Base-by-base conservation (phyloP, 2,888 invertebrate species). In the Spilosoma lubricipeda region DNA sequence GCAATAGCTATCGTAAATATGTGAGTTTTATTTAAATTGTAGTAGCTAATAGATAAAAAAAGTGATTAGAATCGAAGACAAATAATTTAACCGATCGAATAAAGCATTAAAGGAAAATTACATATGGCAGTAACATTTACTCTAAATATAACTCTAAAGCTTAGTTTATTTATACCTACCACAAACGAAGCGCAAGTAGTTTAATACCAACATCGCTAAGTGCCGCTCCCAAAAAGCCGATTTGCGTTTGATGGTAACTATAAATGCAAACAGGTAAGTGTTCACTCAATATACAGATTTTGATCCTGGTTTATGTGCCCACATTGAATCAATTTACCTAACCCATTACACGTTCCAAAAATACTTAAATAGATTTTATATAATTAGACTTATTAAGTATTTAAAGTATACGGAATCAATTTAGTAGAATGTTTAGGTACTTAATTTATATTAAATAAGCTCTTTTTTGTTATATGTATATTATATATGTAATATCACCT, bases 151-250 rank as follows among this genome's bases (percentile, higher is more conserved):
- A 45, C 5, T n/a, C 39, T 75, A 64, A 45, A 27, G 48, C 64
- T 71, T 69, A 72, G 64, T 75, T 45, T 71, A 74, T 75, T 73
- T 77, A 67, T 66, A 39, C 76, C 69, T 23, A 74, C 75, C 76
- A 73, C 72, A 77, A 82, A 77, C 70, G 56, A 59, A 74, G 72
- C 71, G 73, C 27, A 56, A 75, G 71, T 78, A 76, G 70, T 82
- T 78, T 73, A 63, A 70, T 76, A 77, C 71, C 68, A 63, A 52
- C 48, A 79, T 79, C 48, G 65, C 73, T 82, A 84, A 85, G 81
- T 84, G 74, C 73, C 66, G 71, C 71, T 39, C 79, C 80, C 81
- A 80, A 83, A 85, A 80, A 83, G 77, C 79, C 73, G 82, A 81
- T 82, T 84, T 82, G 66, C 76, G 82, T 78, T 82, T 76, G 74